phyloP scores from a whole-genome alignment of 2,888 invertebrate genomes.

The Gastracanthus pulcherrimus region DNA sequence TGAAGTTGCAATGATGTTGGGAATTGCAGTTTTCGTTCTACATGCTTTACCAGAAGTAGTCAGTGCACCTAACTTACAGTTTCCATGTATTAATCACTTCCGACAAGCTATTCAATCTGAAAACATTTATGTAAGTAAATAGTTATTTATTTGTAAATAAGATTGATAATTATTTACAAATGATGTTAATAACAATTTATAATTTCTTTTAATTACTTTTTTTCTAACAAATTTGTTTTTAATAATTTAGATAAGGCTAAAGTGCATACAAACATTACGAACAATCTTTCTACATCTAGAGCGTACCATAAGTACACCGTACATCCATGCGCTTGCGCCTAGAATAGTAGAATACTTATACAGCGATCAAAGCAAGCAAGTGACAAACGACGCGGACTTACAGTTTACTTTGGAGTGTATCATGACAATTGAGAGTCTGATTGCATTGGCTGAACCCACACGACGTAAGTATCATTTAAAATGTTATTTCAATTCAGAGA shows the following conservation, averaged over 20 bases:
- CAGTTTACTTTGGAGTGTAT: conserved; percentile 86
- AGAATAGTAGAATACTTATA: conserved; percentile 87
- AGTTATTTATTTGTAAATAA: no score
- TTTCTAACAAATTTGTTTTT: not conserved
- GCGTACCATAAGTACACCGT: conserved; percentile 85
- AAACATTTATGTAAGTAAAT: conserved; percentile 79
- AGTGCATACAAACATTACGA: conserved; percentile 88
- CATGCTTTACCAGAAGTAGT: conserved; percentile 89
- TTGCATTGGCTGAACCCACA: conserved; percentile 86
- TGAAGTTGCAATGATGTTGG: conserved; percentile 91
- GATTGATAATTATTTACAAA: no score
- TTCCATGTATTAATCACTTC: conserved; percentile 95
- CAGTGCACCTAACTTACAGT: conserved; percentile 89
- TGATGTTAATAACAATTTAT: conserved; percentile 30
- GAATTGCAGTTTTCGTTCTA: conserved; percentile 92
- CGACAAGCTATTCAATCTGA: conserved; percentile 87
- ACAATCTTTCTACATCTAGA: conserved; percentile 88
- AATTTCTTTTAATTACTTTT: conserved; percentile 16
- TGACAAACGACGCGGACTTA: conserved; percentile 84
- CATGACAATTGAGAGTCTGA: conserved; percentile 86
- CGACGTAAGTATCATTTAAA: conserved; percentile 82
- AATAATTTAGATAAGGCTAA: conserved; percentile 82
- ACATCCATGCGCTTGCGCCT: conserved; percentile 90
- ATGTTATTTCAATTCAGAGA: conserved; percentile 22
- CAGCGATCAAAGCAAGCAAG: conserved; percentile 81